phyloP scores from a whole-genome alignment of 2,797 vertebrate genomes.

The Pteropus rufus region DNA sequence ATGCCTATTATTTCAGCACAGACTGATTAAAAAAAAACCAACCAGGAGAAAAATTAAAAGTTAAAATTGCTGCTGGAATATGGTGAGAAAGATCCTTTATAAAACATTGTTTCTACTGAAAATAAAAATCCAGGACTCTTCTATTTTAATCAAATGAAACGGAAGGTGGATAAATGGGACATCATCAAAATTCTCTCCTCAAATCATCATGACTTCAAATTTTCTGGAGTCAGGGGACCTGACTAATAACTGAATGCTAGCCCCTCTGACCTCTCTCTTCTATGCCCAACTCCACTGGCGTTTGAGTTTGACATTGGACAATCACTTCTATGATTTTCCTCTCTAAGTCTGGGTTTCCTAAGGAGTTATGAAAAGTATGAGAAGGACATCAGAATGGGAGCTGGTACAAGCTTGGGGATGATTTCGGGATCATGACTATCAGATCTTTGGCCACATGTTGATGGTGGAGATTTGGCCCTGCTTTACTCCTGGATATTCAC shows the following conservation, averaged over 20 bases:
- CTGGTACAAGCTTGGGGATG: background rate
- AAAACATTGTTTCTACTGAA: background rate
- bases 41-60: slow-evolving; percentile 7
- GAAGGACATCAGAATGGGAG: background rate
- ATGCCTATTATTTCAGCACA: slow-evolving; percentile 20
- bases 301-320: background rate
- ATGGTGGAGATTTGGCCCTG: background rate
- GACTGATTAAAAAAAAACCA: background rate
- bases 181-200: background rate
- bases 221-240: background rate
- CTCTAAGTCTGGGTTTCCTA: background rate
- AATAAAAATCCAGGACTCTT: background rate
- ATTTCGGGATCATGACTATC: background rate
- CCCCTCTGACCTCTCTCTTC: background rate
- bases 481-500: background rate
- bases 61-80: slow-evolving; percentile 5
- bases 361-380: background rate
- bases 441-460: background rate
- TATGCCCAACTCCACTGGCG: background rate
- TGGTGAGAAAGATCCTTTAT: background rate
- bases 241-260: background rate
- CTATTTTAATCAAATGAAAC: background rate
- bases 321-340: background rate
- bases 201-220: background rate
- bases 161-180: background rate